phyloP scores from a whole-genome alignment of 2,797 vertebrate genomes.

The Cottoperca gobio region DNA sequence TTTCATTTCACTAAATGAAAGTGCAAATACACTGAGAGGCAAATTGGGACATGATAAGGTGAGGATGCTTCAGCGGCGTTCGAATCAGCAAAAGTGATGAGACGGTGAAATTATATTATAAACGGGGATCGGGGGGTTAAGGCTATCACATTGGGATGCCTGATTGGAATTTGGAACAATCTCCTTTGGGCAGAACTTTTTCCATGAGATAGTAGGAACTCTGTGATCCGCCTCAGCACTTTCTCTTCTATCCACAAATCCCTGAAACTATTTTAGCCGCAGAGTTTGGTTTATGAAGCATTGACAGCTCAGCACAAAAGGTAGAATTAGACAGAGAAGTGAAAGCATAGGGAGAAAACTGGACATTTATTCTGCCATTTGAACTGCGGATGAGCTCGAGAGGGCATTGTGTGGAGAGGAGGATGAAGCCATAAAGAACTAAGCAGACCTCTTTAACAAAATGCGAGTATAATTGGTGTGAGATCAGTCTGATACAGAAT shows the following conservation, averaged over 20 bases:
- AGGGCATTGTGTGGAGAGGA: constrained; percentile 28
- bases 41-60: constrained; percentile 64
- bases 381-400: constrained; percentile 50
- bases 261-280: constrained; percentile 67
- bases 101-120: constrained; percentile 65
- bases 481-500: constrained; percentile 19
- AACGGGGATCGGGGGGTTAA: constrained; percentile 56
- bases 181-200: constrained; percentile 60
- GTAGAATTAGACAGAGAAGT: constrained; percentile 47
- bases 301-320: constrained; percentile 75
- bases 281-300: constrained; percentile 54
- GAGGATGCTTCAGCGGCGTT: constrained; percentile 44
- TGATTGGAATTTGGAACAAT: constrained; percentile 77
- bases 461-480: constrained; percentile 28
- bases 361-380: constrained; percentile 38
- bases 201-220: constrained; percentile 52
- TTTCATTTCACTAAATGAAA: constrained; percentile 56
- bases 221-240: constrained; percentile 74
- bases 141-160: constrained; percentile 58
- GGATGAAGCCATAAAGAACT: constrained; percentile 29
- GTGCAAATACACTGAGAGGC: constrained; percentile 50
- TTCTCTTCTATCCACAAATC: constrained; percentile 68
- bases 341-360: constrained; percentile 30
- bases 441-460: constrained; percentile 30
- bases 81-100: constrained; percentile 63